phyloP scores from a whole-genome alignment of 2,888 invertebrate species.

The Mythimna lalbum region DNA sequence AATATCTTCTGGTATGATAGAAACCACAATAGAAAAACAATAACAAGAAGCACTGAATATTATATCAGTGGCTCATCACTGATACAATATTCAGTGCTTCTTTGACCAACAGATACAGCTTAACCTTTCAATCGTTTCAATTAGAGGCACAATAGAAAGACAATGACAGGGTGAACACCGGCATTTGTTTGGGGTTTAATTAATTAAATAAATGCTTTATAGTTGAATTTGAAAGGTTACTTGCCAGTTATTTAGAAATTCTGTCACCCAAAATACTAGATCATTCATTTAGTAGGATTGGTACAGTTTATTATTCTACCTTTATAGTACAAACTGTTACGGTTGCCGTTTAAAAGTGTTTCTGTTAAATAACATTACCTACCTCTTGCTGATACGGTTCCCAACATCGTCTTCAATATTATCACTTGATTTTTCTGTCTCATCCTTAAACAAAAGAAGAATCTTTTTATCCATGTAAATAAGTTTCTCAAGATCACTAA shows the following conservation, averaged over 20 bases:
- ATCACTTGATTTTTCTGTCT: constrained; percentile 83
- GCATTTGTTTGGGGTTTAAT: no score
- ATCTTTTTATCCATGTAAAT: constrained; percentile 4
- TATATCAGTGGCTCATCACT: no score
- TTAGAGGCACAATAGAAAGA: no score
- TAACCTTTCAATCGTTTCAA: background rate
- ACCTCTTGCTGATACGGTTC: constrained; percentile 86
- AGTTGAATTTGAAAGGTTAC: background rate
- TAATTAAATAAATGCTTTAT: background rate
- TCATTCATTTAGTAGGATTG: background rate
- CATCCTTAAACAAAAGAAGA: constrained; percentile 79
- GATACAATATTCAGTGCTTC: background rate
- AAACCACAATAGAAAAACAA: background rate
- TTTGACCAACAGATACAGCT: background rate
- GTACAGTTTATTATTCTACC: background rate
- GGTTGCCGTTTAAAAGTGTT: constrained; percentile 40
- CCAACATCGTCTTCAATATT: constrained; percentile 85
- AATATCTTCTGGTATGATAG: background rate
- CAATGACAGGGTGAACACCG: no score
- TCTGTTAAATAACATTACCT: constrained; percentile 66
- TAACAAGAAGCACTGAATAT: background rate
- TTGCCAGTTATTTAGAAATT: constrained; percentile 7
- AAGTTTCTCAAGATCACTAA: background rate
- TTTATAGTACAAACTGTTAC: constrained; percentile 8
- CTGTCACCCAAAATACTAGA: constrained; percentile 3